These are phyloP conservation scores for Plebejus melissa DNA, from an alignment of 2,888 invertebrate genomes.

Conservation along the genomic window DNA sequence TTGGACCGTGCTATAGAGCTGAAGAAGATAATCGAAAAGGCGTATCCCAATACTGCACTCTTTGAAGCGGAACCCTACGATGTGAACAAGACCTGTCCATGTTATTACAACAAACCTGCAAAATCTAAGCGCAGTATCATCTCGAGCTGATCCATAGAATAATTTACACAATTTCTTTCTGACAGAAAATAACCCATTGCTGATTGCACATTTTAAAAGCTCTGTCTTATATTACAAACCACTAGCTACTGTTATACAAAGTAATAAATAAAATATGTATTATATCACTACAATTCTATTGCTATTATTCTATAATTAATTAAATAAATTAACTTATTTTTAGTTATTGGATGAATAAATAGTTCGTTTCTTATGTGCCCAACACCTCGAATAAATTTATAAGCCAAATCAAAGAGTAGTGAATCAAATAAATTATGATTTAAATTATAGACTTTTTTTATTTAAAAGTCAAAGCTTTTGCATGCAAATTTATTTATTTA, in stretches of 20 bases:
- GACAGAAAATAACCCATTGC: not conserved
- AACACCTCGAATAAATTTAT: not conserved
- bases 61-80: slow-evolving; percentile 67
- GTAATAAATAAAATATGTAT: not conserved
- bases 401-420: not conserved
- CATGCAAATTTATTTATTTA: slow-evolving; percentile 9
- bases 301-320: not conserved
- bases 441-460: not conserved
- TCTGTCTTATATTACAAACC: not conserved
- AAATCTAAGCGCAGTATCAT: not conserved
- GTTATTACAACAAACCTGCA: slow-evolving; percentile 38
- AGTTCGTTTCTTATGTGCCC: not conserved
- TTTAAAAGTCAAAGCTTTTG: not conserved
- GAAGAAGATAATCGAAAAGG: slow-evolving; percentile 57
- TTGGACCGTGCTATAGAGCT: slow-evolving; percentile 82
- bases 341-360: not conserved
- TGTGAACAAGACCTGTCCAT: slow-evolving; percentile 60
- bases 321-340: not conserved
- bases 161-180: not conserved
- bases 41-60: slow-evolving; percentile 49
- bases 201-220: not conserved
- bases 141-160: not conserved
- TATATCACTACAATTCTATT: not conserved
- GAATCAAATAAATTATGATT: no score
- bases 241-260: not conserved